Evolutionary conservation across 2,113 vertebrate genomes (phyloP), one percentile per base, ranked within the genome.

Genomic region (Mesocricetus auratus): DNA sequence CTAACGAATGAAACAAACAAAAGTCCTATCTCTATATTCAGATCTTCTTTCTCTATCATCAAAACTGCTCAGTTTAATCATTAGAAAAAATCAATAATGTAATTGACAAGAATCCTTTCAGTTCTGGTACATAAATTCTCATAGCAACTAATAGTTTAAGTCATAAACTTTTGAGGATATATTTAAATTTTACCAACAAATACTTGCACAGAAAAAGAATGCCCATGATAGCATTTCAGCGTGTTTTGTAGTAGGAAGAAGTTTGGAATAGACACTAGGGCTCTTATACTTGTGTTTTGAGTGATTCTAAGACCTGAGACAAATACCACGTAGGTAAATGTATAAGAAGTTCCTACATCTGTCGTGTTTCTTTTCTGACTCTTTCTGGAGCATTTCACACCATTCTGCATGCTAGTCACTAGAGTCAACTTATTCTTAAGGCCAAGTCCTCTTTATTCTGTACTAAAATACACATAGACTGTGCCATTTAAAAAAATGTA

Each of bases 131-230:
- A 77, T 66, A 86, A 86, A 24, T 77, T 94, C 10, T 47, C 89
- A 10, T 10, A 95, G 60, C 86, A 91, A 82, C 39, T 89, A 78
- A 82, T 73, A 94, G 39, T 74, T 89, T 91, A 94, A 95, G 31
- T 91, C 64, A 53, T 22, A 42, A 47, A 6, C 39, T 89, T 91
- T 12, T 77, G 17, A 89, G 47, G 62, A 95, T 56, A 58, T 29
- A n/a, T 15, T 89, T 93, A 73, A 73, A 68, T 90, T 90, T 96
- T 90, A 68, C 31, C 74, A 91, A 69, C 58, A 85, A 39, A 68
- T 33, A 58, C 29, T 86, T 62, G 62, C 74, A 62, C 68, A 95
- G 26, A 42, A 82, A 91, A 73, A 39, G 24, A 71, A 96, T 47
- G 6, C 31, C 68, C 90, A 85, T 66, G 53, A 45, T 71, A 91